Evolutionary conservation across 2,888 invertebrate genomes (phyloP).

Genomic region (Spodoptera littoralis): DNA sequence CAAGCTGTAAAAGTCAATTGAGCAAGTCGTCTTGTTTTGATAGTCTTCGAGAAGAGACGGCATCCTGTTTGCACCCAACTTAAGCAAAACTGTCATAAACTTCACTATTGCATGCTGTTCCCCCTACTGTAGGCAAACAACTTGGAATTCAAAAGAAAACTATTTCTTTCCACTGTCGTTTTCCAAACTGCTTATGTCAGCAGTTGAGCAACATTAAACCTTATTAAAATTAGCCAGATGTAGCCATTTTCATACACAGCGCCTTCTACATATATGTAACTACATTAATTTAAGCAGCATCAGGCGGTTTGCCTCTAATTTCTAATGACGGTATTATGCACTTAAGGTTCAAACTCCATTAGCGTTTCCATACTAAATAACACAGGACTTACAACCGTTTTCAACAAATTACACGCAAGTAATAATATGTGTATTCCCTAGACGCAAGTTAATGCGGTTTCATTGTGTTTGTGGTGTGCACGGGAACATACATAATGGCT

Average conservation of each 20-base stretch:
- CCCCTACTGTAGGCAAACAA: slow-evolving; percentile 25
- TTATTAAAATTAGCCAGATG: no score
- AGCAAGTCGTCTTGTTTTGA: slow-evolving; percentile 37
- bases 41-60: slow-evolving; percentile 16
- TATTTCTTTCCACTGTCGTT: no score
- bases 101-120: slow-evolving; percentile 16
- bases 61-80: slow-evolving; percentile 33
- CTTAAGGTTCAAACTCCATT: slow-evolving; percentile 27
- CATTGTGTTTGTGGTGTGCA: slow-evolving; percentile 55
- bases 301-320: slow-evolving; percentile 10
- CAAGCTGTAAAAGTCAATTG: slow-evolving; percentile 49
- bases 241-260: no score
- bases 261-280: no score
- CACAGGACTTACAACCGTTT: slow-evolving; percentile 28
- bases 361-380: slow-evolving; percentile 30
- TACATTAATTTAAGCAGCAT: no score
- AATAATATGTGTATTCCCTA: slow-evolving; percentile 45
- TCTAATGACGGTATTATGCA: slow-evolving; percentile 20
- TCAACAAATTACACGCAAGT: slow-evolving; percentile 39
- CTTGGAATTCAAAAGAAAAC: slow-evolving; percentile 28
- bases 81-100: slow-evolving; percentile 46
- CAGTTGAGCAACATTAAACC: no score
- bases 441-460: slow-evolving; percentile 55
- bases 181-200: no score
- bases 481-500: slow-evolving; percentile 57